Evolutionary conservation across 2,888 invertebrate species (phyloP), one percentile per base, ranked within the genome.

Genomic region (Portevinia maculata): DNA sequence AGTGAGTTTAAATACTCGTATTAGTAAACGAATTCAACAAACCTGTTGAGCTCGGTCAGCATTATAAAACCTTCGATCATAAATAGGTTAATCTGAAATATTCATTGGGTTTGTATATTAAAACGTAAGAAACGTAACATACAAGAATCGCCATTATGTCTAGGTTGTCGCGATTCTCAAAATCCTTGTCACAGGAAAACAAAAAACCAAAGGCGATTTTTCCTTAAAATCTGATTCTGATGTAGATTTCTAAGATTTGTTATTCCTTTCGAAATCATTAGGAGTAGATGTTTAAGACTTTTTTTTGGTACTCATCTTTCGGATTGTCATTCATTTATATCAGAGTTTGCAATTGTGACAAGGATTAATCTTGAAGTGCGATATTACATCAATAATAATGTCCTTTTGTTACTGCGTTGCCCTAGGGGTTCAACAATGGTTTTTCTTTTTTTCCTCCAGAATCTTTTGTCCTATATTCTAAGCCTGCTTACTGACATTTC

Each of bases 291-390:
- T 53, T 50, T 30, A 34, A 4, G 4, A 9, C 15, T 15, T 24
- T 9, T 34, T 28, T 41, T 19, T n/a, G 5, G 21, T 32, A 37
- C 59, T 65, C 57, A 67, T 88, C 85, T 86, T 84, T 70, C 78
- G 50, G 34, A 62, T 81, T 76, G 60, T 78, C 74, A 59, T 62
- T 50, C 62, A 59, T 69, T 78, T 73, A 65, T 64, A 17, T 73
- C 59, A 44, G 71, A 69, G 76, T 78, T 55, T 73, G 59, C 86
- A 88, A 88, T 87, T 86, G 89, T 87, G 86, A 86, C 85, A 86
- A 85, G 84, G 84, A 81, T 85, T 83, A 85, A 75, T 79, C 75
- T 81, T 78, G 57, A 85, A 84, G 84, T 87, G 86, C 87, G 85
- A 86, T 81, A 79, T 79, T 79, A 79, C 79, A 79, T 74, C 74